Evolutionary conservation across 2,113 vertebrate genomes (phyloP).

Genomic region (Macaca fascicularis): DNA sequence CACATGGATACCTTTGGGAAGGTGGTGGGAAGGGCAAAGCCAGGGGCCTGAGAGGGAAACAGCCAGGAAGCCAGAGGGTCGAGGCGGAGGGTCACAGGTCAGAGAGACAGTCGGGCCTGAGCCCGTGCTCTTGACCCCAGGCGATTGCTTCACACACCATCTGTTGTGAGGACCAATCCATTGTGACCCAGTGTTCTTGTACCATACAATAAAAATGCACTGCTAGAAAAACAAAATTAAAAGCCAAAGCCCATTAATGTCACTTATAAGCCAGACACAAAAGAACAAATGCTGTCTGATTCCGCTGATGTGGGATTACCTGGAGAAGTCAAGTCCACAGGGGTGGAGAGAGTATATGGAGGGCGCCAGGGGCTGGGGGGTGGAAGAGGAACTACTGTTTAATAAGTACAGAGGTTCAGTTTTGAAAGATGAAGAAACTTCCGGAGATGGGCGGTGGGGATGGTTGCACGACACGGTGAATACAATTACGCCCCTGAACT

Average conservation of each 20-base stretch:
- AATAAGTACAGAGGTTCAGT: neutral
- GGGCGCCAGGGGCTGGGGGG: too few species aligned
- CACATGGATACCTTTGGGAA: neutral
- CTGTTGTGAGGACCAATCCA: neutral
- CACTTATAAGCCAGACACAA: neutral
- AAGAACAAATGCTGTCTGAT: neutral
- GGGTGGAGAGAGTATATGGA: too few species aligned
- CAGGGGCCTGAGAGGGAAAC: neutral
- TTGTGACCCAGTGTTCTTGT: neutral
- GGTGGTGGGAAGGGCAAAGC: too few species aligned
- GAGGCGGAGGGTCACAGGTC: neutral
- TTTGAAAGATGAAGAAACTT: neutral
- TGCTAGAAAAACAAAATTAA: neutral
- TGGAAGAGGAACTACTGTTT: neutral
- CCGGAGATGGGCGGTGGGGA: too few species aligned
- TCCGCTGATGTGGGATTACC: neutral
- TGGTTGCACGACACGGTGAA: too few species aligned
- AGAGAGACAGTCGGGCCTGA: neutral
- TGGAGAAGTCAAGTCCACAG: too few species aligned
- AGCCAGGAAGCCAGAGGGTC: neutral
- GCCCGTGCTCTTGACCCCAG: neutral
- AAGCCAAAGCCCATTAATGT: neutral
- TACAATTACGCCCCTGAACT: neutral
- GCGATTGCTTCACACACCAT: neutral
- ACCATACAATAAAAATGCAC: neutral